Evolutionary conservation across 2,888 invertebrate species (phyloP), one percentile per base, ranked within the genome.

Genomic region (Galerucella nymphaeae): DNA sequence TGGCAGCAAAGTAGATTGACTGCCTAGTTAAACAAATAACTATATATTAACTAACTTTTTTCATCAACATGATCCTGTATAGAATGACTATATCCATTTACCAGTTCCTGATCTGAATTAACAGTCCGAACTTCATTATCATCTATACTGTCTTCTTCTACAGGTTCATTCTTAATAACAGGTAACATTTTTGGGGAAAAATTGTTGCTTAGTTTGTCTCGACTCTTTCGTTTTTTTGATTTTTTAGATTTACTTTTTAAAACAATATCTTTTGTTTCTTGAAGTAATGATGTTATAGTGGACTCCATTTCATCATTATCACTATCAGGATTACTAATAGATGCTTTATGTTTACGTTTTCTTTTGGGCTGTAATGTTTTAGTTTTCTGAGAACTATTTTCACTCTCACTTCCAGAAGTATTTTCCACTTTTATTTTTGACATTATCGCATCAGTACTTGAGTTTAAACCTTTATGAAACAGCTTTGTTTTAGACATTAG

Each of bases 401-500:
- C 45, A 64, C 53, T 70, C 14, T 62, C 57, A 64, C 58, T 42
- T 41, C 41, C 65, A 16, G 65, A 65, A 55, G 14, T 11, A 53
- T 41, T 61, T 62, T 69, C 62, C 13, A 41, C 14, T 45, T 18
- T 58, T 16, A 45, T 57, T 41, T 57, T 16, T 20, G 64, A 18
- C 6, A 38, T 30, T 23, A 59, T 14, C 41, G 57, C 18, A 58
- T 42, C 58, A 2, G 55, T 13, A 53, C 42, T 67, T 20, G 64
- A 57, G 13, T 38, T 42, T 50, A 68, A 48, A 13, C 63, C 63
- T 23, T 57, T 72, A 16, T 72, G 55, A 18, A 72, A 50, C 48
- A 58, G 11, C 10, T 71, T 18, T 20, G 23, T 68, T 57, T 72
- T 68, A 10, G 67, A 63, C 63, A 48, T 63, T n/a, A 72, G 50